Conservation (phyloP, 1,140 invertebrate species). For the Oppia nitens region DNA sequence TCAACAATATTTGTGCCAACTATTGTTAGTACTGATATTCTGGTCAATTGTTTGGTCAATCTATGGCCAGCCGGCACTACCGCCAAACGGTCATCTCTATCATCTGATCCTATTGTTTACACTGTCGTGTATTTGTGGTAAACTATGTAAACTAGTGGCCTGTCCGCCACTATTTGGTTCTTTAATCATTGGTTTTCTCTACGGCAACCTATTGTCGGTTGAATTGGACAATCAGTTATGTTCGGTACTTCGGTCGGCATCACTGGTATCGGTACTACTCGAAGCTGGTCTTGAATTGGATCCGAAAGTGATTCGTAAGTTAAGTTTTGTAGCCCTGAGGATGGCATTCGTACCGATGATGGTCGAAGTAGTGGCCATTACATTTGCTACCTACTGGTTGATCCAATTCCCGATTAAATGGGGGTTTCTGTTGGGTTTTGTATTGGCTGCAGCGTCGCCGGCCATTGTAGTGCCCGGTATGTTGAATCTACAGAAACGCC, state of each 20-base stretch:
- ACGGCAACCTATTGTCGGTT: too few species aligned
- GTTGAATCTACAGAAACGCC: conserved; percentile 57
- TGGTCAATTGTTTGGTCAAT: too few species aligned
- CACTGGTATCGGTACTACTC: conserved; percentile 56
- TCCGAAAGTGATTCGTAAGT: too few species aligned
- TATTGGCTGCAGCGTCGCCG: conserved; percentile 78
- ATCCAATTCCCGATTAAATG: conserved; percentile 70
- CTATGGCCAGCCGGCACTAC: conserved; percentile 49
- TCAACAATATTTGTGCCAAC: too few species aligned
- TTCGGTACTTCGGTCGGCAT: conserved; percentile 55
- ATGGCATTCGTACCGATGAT: conserved; percentile 69
- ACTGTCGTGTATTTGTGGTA: conserved; percentile 56
- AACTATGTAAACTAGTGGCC: conserved; percentile 50
- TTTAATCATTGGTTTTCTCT: too few species aligned
- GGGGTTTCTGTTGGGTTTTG: conserved; percentile 65
- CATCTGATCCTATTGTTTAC: conserved; percentile 42
- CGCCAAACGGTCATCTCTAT: conserved; percentile 56
- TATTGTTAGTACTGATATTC: too few species aligned
- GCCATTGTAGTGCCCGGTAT: conserved; percentile 85
- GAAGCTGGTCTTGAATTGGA: too few species aligned
- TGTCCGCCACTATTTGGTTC: conserved; percentile 55
- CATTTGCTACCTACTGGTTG: conserved; percentile 49
- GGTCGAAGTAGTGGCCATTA: conserved; percentile 50
- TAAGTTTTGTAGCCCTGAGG: too few species aligned
- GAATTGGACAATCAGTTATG: too few species aligned